A percentile compares a stretch with the other conserved stretches of the same genome.
These are phyloP conservation scores for Amblyornis subalaris DNA, from an alignment of 2,113 vertebrate genomes.

Conservation along the genomic window DNA sequence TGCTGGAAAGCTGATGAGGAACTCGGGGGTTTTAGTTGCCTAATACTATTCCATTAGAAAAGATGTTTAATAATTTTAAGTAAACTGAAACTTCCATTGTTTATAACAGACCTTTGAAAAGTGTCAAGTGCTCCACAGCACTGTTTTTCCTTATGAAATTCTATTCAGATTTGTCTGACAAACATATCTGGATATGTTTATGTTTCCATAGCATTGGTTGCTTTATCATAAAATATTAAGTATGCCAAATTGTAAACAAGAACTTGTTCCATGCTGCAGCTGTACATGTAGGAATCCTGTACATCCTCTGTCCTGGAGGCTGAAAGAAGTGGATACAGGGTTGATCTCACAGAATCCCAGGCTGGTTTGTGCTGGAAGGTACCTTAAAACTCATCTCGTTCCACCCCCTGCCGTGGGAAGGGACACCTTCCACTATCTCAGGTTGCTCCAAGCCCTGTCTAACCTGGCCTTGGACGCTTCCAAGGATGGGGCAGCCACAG, in stretches of 20 bases:
- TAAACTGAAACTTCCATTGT: slow-evolving; percentile 61
- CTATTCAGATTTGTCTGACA: slow-evolving; percentile 58
- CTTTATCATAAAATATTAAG: slow-evolving; percentile 61
- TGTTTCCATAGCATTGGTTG: slow-evolving; percentile 35
- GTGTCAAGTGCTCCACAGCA: slow-evolving; percentile 52
- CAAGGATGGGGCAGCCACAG: background rate
- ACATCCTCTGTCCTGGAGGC: background rate
- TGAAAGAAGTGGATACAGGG: background rate
- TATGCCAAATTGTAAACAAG: slow-evolving; percentile 35
- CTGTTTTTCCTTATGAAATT: slow-evolving; percentile 52
- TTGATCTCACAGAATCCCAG: background rate
- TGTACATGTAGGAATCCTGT: background rate
- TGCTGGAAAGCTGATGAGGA: slow-evolving; percentile 22
- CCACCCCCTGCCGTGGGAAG: background rate
- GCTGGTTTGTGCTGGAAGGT: background rate
- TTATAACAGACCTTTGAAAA: slow-evolving; percentile 52
- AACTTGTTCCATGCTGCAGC: background rate
- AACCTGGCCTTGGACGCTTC: fast-evolving
- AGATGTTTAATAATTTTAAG: slow-evolving; percentile 46
- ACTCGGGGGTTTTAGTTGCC: background rate
- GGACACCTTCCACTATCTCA: background rate
- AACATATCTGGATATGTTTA: slow-evolving; percentile 45
- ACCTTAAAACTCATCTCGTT: background rate
- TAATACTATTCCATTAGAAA: slow-evolving; percentile 63
- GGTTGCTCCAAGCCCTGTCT: fast-evolving